These are phyloP conservation scores for Dione juno DNA, from an alignment of 2,888 invertebrate genomes.

Conservation along the genomic window DNA sequence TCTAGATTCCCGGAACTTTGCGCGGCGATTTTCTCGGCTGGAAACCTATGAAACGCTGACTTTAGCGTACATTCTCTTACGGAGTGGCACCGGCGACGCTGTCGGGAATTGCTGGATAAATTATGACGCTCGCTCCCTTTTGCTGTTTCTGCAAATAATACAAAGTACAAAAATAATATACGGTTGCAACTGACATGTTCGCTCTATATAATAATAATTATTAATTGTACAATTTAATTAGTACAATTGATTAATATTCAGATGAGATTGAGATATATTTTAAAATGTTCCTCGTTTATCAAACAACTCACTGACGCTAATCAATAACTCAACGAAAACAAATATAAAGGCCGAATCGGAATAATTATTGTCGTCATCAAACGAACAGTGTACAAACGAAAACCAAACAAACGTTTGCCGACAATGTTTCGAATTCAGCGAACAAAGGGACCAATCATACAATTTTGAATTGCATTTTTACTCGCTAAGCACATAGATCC, in stretches of 20 bases:
- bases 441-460: conserved; percentile 51
- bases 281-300: background rate
- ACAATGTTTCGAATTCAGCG: conserved; percentile 43
- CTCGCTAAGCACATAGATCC: conserved; percentile 48
- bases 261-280: background rate
- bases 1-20: conserved; percentile 78
- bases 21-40: conserved; percentile 59
- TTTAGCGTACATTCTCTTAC: conserved; percentile 66
- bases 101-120: conserved; percentile 78
- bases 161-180: conserved; percentile 60
- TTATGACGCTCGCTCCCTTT: conserved; percentile 73
- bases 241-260: conserved; percentile 17
- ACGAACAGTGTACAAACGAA: conserved; percentile 37
- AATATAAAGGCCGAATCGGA: conserved; percentile 32
- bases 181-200: conserved; percentile 66
- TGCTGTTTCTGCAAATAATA: conserved; percentile 76
- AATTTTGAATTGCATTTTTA: conserved; percentile 50
- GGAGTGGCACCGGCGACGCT: conserved; percentile 70
- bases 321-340: conserved; percentile 34
- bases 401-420: conserved; percentile 43
- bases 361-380: conserved; percentile 42
- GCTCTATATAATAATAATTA: conserved; percentile 54
- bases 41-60: conserved; percentile 80
- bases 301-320: background rate
- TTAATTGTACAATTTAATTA: conserved; percentile 42